These are phyloP conservation scores for Crypturellus undulatus DNA, from an alignment of 2,113 vertebrate species.

Conservation along the genomic window DNA sequence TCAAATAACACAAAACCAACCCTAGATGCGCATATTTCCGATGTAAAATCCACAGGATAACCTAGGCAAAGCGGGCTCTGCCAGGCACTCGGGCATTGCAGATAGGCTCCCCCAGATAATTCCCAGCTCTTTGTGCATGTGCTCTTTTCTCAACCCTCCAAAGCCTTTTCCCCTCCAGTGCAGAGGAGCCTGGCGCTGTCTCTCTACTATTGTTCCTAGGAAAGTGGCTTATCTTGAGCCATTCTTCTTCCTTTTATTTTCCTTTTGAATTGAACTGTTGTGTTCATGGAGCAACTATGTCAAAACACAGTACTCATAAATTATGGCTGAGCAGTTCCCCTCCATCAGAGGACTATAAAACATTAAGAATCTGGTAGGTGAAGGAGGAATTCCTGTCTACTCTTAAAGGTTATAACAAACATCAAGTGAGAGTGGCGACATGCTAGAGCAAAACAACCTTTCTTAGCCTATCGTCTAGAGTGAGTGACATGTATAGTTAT, in stretches of 20 bases:
- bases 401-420: background rate
- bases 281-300: background rate
- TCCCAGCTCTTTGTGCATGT: constrained; percentile 18
- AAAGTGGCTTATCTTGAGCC: constrained; percentile 62
- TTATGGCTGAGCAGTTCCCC: background rate
- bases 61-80: background rate
- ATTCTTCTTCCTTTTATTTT: constrained; percentile 66
- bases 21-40: background rate
- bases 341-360: constrained; percentile 1
- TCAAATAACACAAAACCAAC: rapidly evolving
- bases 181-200: constrained; percentile 59
- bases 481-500: background rate
- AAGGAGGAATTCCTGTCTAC: background rate
- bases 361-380: background rate
- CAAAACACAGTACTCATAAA: constrained; percentile 42
- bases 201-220: constrained; percentile 49
- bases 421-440: background rate
- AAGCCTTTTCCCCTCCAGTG: constrained; percentile 24
- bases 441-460: background rate
- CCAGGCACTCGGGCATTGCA: background rate
- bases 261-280: constrained; percentile 50
- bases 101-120: constrained; percentile 7
- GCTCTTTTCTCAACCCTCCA: constrained; percentile 26
- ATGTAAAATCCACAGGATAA: background rate
- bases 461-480: background rate